Evolutionary conservation across 1,140 invertebrate genomes (phyloP), one percentile per base, ranked within the genome.

Genomic region (Telenomus remus): DNA sequence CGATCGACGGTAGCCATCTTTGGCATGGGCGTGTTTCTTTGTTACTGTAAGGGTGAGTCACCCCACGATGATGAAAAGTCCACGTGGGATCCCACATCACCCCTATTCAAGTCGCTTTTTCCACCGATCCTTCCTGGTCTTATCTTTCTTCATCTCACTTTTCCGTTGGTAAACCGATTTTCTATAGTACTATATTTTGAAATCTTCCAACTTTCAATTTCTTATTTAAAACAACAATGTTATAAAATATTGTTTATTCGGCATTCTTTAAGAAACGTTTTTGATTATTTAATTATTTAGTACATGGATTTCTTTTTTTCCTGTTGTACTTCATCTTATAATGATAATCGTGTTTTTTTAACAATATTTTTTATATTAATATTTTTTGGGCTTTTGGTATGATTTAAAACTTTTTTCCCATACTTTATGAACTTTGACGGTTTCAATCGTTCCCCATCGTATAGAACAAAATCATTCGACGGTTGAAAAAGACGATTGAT

Each of bases 21-120:
- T 80, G 64, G 68, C 47, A 82, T 84, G 84, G 84, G 85, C 84
- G 84, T 86, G 81, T 76, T 83, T 54, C 66, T 65, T 78, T 77
- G 79, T 86, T 85, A 82, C 84, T 79, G 63, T 79, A 82, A 79
- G 86, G 84, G 86, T 87, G 83, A 87, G 68, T 85, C 84, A 87
- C 85, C 85, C 83, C 79, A 61, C 43, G 66, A 77, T 70, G 61
- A 78, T 73, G 76, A 81, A 84, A 84, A 79, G 77, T 79, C 79
- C 70, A 68, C 72, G 64, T 65, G 78, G 72, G 68, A 66, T 65
- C 64, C 55, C 53, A 54, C 66, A 61, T 46, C 49, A 75, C 55
- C 69, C 64, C 76, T 76, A 76, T 69, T 37, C 46, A 48, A 34
- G 53, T 66, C 15, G 43, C 69, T 56, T 65, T 78, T 80, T 79